Evolutionary conservation across 2,888 invertebrate genomes (phyloP).

Genomic region (Lycophotia porphyrea): DNA sequence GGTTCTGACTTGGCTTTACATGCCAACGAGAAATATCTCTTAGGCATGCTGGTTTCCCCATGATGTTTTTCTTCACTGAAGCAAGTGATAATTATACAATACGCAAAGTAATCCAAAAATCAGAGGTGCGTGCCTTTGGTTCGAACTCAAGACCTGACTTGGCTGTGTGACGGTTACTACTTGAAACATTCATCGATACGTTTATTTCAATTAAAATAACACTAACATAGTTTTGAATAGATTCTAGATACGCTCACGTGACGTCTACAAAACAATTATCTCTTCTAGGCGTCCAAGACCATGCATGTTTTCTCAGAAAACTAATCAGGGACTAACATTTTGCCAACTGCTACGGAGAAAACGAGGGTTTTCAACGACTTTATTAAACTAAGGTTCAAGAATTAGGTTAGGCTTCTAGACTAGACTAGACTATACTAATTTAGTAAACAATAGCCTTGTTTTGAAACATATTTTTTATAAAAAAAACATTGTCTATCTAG

Average conservation of each 20-base stretch:
- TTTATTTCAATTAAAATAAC: background rate
- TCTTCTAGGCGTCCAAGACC: background rate
- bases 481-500: background rate
- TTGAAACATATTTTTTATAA: background rate
- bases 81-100: no score
- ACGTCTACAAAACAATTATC: background rate
- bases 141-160: no score
- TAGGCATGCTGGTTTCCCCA: no score
- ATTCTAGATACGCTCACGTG: background rate
- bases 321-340: background rate
- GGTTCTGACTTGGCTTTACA: no score
- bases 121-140: no score
- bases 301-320: background rate
- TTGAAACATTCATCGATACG: background rate
- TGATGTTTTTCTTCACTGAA: no score
- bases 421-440: conserved; percentile 1
- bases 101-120: no score
- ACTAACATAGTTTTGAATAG: background rate
- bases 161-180: no score
- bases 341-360: background rate
- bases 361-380: background rate
- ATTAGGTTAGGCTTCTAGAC: background rate
- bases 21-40: no score
- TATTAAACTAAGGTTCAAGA: background rate
- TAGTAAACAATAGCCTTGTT: background rate